These are phyloP conservation scores for Pogonocherus hispidulus DNA, from an alignment of 2,888 invertebrate species.

Conservation along the genomic window DNA sequence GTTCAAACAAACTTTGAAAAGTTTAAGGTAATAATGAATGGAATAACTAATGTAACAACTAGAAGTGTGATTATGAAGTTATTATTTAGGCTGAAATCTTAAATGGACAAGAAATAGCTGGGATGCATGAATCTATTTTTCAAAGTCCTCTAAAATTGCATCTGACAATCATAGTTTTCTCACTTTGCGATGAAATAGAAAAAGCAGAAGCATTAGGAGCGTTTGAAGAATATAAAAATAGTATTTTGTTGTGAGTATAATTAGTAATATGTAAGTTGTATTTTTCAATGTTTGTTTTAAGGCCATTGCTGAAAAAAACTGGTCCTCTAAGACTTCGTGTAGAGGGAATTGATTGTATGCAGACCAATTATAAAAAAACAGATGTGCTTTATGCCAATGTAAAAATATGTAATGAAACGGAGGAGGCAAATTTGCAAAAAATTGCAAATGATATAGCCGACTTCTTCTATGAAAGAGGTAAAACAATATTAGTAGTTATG, in stretches of 20 bases:
- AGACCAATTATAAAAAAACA: conserved; percentile 86
- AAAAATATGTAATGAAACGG: conserved; percentile 66
- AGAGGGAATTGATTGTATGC: conserved; percentile 90
- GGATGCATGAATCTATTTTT: conserved; percentile 82
- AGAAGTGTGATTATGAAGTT: too few species aligned
- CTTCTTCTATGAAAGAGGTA: conserved; percentile 76
- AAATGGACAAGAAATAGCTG: conserved; percentile 68
- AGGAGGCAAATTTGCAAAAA: conserved; percentile 73
- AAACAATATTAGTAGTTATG: too few species aligned
- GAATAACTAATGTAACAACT: too few species aligned
- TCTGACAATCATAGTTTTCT: conserved; percentile 83
- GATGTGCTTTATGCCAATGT: conserved; percentile 87
- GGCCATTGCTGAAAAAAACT: conserved; percentile 54
- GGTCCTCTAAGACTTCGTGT: conserved; percentile 71
- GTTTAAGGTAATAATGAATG: conserved; percentile 80
- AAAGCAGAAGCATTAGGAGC: conserved; percentile 75
- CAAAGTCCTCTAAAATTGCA: conserved; percentile 81
- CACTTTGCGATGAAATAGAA: conserved; percentile 83
- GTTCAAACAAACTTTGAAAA: conserved; percentile 76
- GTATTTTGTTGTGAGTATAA: conserved; percentile 74
- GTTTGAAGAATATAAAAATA: conserved; percentile 76
- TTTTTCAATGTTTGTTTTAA: conserved; percentile 43
- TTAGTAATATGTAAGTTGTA: too few species aligned
- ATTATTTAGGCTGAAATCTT: conserved; percentile 57
- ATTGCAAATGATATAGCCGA: conserved; percentile 75